Percentiles rank a stretch among this genome's conserved stretches.
Conservation (phyloP, 1,140 invertebrate genomes). For the Spodoptera frugiperda region DNA sequence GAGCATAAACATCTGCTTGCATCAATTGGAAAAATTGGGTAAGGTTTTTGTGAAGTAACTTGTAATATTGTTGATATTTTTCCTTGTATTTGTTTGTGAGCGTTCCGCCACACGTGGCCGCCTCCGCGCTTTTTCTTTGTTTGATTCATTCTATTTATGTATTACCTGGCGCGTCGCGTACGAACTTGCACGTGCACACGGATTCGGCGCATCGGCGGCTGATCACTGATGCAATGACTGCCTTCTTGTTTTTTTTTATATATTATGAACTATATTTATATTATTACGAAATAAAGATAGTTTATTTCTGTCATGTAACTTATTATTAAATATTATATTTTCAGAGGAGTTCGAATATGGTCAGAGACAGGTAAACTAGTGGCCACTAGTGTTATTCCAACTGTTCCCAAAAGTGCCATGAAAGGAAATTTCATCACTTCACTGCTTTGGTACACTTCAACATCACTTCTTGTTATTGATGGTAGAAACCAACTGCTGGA, state of each 20-base stretch:
- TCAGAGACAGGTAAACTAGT: constrained; percentile 73
- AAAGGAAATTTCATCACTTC: constrained; percentile 58
- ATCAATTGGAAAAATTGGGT: constrained; percentile 77
- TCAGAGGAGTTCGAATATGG: constrained; percentile 72
- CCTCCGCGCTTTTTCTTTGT: too few relatives aligned
- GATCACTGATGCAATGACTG: background rate
- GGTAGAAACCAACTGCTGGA: constrained; percentile 67
- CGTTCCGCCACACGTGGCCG: too few relatives aligned
- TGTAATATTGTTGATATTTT: background rate
- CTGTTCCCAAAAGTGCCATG: constrained; percentile 48
- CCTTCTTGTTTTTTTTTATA: too few relatives aligned
- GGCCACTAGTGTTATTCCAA: constrained; percentile 56
- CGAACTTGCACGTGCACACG: too few relatives aligned
- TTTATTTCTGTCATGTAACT: too few relatives aligned
- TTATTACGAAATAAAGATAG: too few relatives aligned
- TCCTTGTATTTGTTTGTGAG: background rate
- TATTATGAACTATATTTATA: too few relatives aligned
- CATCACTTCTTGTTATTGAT: constrained; percentile 72
- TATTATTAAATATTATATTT: background rate
- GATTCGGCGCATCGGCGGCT: too few relatives aligned
- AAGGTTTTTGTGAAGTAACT: constrained; percentile 38
- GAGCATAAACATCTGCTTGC: constrained; percentile 75
- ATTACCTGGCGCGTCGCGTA: too few relatives aligned
- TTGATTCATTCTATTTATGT: too few relatives aligned
- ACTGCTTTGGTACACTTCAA: constrained; percentile 71